Evolutionary conservation across 1,140 invertebrate species (phyloP).

Genomic region (Atopsyche davidsoni): DNA sequence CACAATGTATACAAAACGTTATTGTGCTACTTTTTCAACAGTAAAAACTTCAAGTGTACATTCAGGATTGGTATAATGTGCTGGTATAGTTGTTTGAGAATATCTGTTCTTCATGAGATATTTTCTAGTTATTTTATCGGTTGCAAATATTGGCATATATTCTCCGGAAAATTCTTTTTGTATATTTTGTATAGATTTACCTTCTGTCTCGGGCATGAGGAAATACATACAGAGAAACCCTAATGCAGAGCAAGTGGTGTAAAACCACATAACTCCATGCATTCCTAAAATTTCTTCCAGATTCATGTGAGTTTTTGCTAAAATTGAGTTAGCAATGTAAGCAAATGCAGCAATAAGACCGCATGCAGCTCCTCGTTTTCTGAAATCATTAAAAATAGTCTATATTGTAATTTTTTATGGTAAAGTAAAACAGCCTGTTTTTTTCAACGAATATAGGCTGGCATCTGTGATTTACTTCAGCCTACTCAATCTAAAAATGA

Average conservation of each 20-base stretch:
- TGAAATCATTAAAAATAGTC: slow-evolving; percentile 32
- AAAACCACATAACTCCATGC: slow-evolving; percentile 57
- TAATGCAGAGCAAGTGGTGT: slow-evolving; percentile 51
- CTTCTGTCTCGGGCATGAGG: slow-evolving; percentile 76
- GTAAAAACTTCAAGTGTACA: no score
- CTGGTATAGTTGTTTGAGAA: no score
- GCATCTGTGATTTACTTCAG: background rate
- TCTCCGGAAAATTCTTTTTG: slow-evolving; percentile 52
- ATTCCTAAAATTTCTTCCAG: slow-evolving; percentile 45
- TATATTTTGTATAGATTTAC: slow-evolving; percentile 68
- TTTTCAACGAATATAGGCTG: background rate
- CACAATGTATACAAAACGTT: no score
- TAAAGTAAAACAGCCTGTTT: slow-evolving; percentile 22
- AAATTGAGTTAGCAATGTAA: slow-evolving; percentile 56
- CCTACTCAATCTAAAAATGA: background rate
- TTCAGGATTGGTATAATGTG: no score
- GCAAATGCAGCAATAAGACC: slow-evolving; percentile 51
- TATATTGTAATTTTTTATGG: background rate
- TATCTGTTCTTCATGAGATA: no score
- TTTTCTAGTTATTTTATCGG: slow-evolving; percentile 37
- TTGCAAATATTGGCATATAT: slow-evolving; percentile 36
- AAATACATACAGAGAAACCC: slow-evolving; percentile 56
- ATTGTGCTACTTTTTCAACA: no score
- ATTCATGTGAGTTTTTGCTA: slow-evolving; percentile 56
- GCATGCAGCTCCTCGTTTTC: slow-evolving; percentile 51